phyloP scores from a whole-genome alignment of 2,888 invertebrate species.

The Dicyrtoma fusca region DNA sequence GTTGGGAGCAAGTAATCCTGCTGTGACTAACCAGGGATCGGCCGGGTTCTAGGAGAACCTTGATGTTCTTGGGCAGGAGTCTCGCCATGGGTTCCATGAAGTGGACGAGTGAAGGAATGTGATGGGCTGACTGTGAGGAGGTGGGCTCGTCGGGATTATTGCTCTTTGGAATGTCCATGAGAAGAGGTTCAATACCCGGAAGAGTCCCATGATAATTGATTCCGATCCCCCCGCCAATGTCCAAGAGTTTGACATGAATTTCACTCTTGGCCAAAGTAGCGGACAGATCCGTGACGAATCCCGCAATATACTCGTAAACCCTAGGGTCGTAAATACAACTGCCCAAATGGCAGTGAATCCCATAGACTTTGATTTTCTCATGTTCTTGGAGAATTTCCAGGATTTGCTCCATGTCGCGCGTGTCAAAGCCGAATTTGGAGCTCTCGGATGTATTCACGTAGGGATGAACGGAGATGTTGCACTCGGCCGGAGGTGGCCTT shows the following conservation, averaged over 20 bases:
- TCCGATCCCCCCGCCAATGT: slow-evolving; percentile 61
- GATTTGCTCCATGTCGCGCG: slow-evolving; percentile 56
- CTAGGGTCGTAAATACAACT: slow-evolving; percentile 49
- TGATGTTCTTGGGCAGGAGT: slow-evolving; percentile 54
- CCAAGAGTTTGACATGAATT: slow-evolving; percentile 55
- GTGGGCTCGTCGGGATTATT: slow-evolving; percentile 3
- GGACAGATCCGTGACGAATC: slow-evolving; percentile 55
- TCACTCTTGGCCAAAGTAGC: slow-evolving; percentile 34
- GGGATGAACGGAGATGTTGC: slow-evolving; percentile 57
- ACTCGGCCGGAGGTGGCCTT: slow-evolving; percentile 58
- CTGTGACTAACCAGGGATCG: slow-evolving; percentile 58
- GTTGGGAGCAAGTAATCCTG: too few relatives aligned
- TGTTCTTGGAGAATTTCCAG: slow-evolving; percentile 53
- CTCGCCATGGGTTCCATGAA: slow-evolving; percentile 51
- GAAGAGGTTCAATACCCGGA: slow-evolving; percentile 36
- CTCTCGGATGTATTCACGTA: slow-evolving; percentile 58
- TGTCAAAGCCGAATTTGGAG: slow-evolving; percentile 60
- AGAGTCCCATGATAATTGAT: slow-evolving; percentile 58
- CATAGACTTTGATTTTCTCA: slow-evolving; percentile 58
- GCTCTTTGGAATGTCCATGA: slow-evolving; percentile 16
- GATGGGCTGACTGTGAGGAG: slow-evolving; percentile 1
- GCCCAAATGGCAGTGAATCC: slow-evolving; percentile 61
- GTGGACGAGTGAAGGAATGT: slow-evolving; percentile 35
- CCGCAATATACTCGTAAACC: slow-evolving; percentile 57
- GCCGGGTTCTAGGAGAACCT: slow-evolving; percentile 61